Conservation (phyloP, 2,797 vertebrate genomes). For the Centropyge bicolor region DNA sequence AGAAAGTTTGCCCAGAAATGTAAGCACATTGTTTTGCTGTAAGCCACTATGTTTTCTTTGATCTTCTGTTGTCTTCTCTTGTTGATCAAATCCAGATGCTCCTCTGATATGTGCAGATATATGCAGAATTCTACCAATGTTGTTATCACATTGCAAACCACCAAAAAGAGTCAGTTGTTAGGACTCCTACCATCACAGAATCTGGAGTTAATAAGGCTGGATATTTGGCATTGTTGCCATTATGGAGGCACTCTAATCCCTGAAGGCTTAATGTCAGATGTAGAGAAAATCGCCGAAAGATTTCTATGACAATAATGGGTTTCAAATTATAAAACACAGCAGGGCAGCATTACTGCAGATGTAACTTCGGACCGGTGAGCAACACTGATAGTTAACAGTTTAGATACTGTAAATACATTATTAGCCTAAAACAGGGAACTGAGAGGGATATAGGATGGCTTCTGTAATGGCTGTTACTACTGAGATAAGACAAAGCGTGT, state of each 20-base stretch:
- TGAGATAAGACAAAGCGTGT: not conserved
- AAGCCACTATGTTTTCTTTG: constrained; percentile 8
- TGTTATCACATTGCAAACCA: constrained; percentile 8
- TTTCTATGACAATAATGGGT: not conserved
- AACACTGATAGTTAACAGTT: not conserved
- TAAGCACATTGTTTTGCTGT: constrained; percentile 26
- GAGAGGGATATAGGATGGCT: not conserved
- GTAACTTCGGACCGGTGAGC: not conserved
- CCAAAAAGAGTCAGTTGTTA: not conserved
- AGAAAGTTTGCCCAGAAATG: constrained; percentile 18
- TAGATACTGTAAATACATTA: not conserved
- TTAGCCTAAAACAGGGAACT: not conserved
- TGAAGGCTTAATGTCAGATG: not conserved
- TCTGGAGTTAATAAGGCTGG: not conserved
- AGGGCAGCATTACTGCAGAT: not conserved
- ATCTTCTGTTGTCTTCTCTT: not conserved
- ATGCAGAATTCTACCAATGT: not conserved
- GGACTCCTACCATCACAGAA: not conserved
- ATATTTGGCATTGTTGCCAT: not conserved
- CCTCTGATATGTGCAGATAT: not conserved
- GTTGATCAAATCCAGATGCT: constrained; percentile 8
- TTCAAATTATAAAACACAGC: not conserved
- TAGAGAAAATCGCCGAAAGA: not conserved
- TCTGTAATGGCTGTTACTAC: not conserved
- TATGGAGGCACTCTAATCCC: not conserved